Base-by-base conservation (phyloP, 1,140 invertebrate genomes). In the Ridgeia piscesae region DNA sequence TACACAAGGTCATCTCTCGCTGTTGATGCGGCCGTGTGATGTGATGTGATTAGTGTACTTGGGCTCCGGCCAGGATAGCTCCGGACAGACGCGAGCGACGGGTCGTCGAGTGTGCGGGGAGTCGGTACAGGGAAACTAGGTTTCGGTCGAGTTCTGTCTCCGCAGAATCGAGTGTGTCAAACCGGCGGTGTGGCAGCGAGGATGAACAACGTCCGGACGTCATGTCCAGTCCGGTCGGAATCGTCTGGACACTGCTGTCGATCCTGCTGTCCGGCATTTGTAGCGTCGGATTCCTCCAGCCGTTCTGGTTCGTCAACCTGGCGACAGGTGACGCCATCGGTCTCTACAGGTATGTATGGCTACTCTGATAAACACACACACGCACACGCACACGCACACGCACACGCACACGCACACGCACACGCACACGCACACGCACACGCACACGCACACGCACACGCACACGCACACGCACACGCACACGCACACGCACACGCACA, bases 171-270 rank as follows among this genome's bases (percentile, higher is more conserved):
- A 77, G 8, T 31, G 58, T 9, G 17, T 4, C 11, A 77, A 8
- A 27, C 27, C 58, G 58, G 58, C 58, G 58, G 58, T 21, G 4
- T 77, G 11, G 58, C 58, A 77, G 58, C 58, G 27, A 77, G 17
- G 17, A 77, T 77, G 58, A 77, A 21, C 58, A 27, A 77, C 58
- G 17, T 27, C 17, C 58, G 58, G 58, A 4, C 58, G 58, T 77
- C 58, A 77, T 77, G 58, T 77, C 58, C 27, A 77, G 58, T 77
- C 58, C 58, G 27, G 89, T 90, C 89, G 89, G 89, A 34, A 90
- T 90, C 31, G 34, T 90, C 34, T 90, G 89, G 89, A 90, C 89
- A 35, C 8, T 90, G 34, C 33, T 90, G 35, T 90, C 89, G 89
- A 35, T 90, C 34, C 35, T 90, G 89, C 34, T 90, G 9, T 34